Percentiles rank a stretch among this genome's conserved stretches.
phyloP scores from a whole-genome alignment of 2,797 vertebrate species.

The Sciaenops ocellatus region DNA sequence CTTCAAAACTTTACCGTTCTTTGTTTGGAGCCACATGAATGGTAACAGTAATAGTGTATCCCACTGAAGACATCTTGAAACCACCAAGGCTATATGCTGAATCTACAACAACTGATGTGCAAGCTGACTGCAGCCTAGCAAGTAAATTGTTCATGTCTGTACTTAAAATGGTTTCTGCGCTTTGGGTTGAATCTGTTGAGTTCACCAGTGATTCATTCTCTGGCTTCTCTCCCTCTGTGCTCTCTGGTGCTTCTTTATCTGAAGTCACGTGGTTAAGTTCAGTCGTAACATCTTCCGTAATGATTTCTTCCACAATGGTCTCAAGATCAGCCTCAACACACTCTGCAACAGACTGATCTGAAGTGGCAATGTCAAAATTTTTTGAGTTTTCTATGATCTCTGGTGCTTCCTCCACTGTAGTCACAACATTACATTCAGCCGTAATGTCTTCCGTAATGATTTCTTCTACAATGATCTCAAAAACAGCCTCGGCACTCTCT shows the following conservation, averaged over 20 bases:
- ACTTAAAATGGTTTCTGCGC: background rate
- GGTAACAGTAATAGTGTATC: conserved; percentile 40
- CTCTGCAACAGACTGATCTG: background rate
- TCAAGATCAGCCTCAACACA: background rate
- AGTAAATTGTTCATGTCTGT: conserved; percentile 29
- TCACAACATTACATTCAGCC: background rate
- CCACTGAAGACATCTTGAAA: conserved; percentile 27
- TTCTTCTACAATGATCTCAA: conserved; percentile 13
- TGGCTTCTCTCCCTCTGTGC: background rate
- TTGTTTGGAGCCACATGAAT: conserved; percentile 44
- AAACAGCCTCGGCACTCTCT: background rate
- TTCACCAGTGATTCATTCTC: background rate
- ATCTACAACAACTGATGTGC: conserved; percentile 45
- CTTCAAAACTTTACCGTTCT: conserved; percentile 6
- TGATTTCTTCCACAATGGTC: conserved; percentile 11
- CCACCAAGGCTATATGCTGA: conserved; percentile 27
- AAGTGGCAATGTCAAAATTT: background rate
- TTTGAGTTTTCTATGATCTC: background rate
- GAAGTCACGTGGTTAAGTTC: background rate
- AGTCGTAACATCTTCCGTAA: background rate
- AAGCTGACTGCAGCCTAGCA: conserved; percentile 45
- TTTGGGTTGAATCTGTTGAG: background rate
- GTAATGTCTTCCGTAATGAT: background rate
- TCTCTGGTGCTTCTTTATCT: conserved; percentile 3
- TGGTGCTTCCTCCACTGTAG: background rate